Evolutionary conservation across 2,888 invertebrate species (phyloP).

Genomic region (Empis stercorea): DNA sequence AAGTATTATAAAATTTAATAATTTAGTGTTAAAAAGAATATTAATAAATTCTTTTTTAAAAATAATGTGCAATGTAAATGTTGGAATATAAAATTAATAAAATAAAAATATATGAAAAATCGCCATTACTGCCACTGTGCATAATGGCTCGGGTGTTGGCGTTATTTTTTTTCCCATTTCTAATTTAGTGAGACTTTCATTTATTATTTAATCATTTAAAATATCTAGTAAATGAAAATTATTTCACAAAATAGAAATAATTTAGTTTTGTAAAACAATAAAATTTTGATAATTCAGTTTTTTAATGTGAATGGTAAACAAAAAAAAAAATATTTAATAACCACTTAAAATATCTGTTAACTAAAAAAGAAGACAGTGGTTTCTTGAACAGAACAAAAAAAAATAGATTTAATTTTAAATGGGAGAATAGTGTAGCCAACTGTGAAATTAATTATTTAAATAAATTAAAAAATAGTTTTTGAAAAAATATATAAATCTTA

Average conservation of each 20-base stretch:
- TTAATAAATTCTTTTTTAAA: not conserved
- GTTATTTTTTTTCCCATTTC: slow-evolving; percentile 12
- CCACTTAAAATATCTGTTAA: not conserved
- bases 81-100: not conserved
- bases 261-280: too few species aligned
- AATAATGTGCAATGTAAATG: not conserved
- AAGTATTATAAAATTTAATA: not conserved
- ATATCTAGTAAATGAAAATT: not conserved
- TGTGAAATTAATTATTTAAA: too few species aligned
- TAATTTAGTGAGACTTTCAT: slow-evolving; percentile 6
- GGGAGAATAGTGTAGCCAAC: too few species aligned
- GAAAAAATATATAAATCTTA: not conserved
- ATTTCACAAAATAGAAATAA: too few species aligned
- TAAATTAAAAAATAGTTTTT: too few species aligned
- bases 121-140: slow-evolving; percentile 15
- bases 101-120: not conserved
- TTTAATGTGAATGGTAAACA: slow-evolving; percentile 1
- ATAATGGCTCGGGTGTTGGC: slow-evolving; percentile 20
- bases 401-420: too few species aligned
- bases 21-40: not conserved
- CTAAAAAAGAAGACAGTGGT: too few species aligned
- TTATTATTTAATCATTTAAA: slow-evolving; percentile 2
- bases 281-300: too few species aligned
- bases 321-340: slow-evolving; percentile 1
- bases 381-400: too few species aligned